These are phyloP conservation scores for Lophotriccus pileatus DNA, from an alignment of 2,797 vertebrate genomes.

Conservation along the genomic window DNA sequence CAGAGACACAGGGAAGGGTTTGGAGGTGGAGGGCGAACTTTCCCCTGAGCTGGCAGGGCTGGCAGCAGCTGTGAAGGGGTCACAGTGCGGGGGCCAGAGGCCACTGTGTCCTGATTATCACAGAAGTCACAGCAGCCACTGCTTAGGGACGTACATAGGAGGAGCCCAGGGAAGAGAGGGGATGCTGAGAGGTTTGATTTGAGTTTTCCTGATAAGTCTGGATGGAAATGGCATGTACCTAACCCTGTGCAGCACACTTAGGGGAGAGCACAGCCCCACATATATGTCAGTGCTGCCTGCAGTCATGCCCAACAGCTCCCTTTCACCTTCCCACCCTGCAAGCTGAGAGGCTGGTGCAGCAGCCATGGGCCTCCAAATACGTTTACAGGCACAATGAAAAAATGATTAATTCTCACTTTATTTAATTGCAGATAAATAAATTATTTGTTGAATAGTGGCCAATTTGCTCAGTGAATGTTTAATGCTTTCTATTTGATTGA, in stretches of 20 bases:
- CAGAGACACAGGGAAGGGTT: not conserved
- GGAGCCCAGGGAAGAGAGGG: not conserved
- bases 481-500: constrained; percentile 1
- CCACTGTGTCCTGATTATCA: not conserved
- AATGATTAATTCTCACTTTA: not conserved
- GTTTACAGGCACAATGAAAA: not conserved
- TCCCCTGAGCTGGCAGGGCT: not conserved
- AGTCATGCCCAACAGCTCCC: not conserved
- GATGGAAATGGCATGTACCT: not conserved
- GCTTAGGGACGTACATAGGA: accelerated
- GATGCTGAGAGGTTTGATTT: not conserved
- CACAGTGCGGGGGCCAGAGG: not conserved
- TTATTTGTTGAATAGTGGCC: not conserved
- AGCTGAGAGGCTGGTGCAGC: not conserved
- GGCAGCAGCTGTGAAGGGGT: not conserved
- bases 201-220: not conserved
- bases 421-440: constrained; percentile 8
- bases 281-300: not conserved
- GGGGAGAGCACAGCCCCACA: accelerated
- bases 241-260: accelerated
- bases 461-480: not conserved
- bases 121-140: not conserved
- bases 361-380: not conserved
- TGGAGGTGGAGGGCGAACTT: not conserved
- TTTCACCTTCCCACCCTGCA: not conserved